phyloP scores from a whole-genome alignment of 2,797 vertebrate genomes.

The Falco biarmicus region DNA sequence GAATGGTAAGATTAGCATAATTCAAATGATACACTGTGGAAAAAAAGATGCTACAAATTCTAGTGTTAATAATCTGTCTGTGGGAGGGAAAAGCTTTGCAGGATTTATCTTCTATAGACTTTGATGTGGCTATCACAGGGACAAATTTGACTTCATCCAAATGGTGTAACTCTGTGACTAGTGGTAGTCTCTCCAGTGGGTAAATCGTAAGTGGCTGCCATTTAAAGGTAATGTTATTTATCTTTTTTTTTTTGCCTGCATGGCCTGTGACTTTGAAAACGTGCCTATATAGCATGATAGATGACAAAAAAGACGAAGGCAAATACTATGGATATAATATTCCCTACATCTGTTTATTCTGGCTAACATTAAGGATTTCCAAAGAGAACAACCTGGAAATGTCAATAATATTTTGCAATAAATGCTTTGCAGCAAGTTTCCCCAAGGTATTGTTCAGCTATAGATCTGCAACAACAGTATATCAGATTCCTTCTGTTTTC shows the following conservation, averaged over 20 bases:
- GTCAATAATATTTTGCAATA: constrained; percentile 42
- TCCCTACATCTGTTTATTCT: neutral
- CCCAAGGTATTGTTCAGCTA: constrained; percentile 7
- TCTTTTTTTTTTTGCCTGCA: neutral
- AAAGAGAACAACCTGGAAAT: constrained; percentile 48
- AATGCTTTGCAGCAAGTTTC: constrained; percentile 33
- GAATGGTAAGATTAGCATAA: neutral
- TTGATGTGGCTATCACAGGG: neutral
- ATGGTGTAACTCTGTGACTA: neutral
- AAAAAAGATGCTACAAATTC: neutral
- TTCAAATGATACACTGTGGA: neutral
- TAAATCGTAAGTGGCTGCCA: neutral
- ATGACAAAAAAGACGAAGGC: neutral
- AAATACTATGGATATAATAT: neutral
- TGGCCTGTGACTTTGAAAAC: neutral
- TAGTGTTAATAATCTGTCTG: neutral
- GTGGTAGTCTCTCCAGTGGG: neutral
- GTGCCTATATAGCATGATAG: neutral
- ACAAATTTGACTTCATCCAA: neutral
- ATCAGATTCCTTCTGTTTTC: neutral
- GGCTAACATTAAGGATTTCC: neutral
- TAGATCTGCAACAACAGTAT: constrained; percentile 7
- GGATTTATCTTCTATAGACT: neutral
- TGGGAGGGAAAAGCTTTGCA: neutral
- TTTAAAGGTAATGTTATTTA: neutral